These are phyloP conservation scores for Drosophila erecta DNA, from an alignment of 1,140 invertebrate genomes.

Conservation along the genomic window DNA sequence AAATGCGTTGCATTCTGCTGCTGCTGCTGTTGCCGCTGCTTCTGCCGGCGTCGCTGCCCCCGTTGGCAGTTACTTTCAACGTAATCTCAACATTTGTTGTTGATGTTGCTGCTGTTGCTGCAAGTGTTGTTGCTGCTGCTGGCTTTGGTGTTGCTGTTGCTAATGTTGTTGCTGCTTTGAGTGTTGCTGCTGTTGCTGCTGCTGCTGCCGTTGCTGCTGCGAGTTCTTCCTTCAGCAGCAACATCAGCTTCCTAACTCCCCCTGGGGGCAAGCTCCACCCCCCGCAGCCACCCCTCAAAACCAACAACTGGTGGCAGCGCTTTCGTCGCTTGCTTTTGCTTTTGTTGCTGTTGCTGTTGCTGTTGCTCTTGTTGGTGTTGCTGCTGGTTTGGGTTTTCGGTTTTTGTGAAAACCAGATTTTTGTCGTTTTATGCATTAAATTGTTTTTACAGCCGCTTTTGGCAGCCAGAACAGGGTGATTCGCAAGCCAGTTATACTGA, in stretches of 20 bases:
- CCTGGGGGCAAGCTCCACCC: not conserved
- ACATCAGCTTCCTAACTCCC: constrained; percentile 57
- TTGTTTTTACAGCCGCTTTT: constrained; percentile 82
- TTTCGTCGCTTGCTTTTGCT: constrained; percentile 60
- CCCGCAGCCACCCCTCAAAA: constrained; percentile 1
- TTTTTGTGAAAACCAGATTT: constrained; percentile 81
- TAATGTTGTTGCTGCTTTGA: constrained; percentile 20
- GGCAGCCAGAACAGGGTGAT: constrained; percentile 62
- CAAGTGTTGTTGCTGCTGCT: constrained; percentile 8
- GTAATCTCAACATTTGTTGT: constrained; percentile 77
- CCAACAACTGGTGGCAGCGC: constrained; percentile 52
- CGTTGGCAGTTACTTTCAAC: constrained; percentile 76
- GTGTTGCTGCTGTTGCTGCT: constrained; percentile 22
- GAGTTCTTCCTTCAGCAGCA: constrained; percentile 63
- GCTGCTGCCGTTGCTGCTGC: constrained; percentile 37
- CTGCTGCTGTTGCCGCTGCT: constrained; percentile 6
- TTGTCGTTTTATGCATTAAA: constrained; percentile 83
- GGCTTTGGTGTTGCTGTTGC: constrained; percentile 9
- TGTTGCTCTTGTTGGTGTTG: constrained; percentile 40
- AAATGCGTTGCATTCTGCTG: constrained; percentile 46
- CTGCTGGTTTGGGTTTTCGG: constrained; percentile 58
- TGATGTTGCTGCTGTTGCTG: constrained; percentile 45
- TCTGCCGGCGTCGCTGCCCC: constrained; percentile 35
- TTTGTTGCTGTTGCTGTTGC: constrained; percentile 26
- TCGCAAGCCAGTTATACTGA: not conserved